A percentile compares a stretch with the other conserved stretches of the same genome.
Evolutionary conservation across 30 jellyfish, hydroid and myxozoan genomes (phyloP).

Genomic region (Nemopilema nomurai): DNA sequence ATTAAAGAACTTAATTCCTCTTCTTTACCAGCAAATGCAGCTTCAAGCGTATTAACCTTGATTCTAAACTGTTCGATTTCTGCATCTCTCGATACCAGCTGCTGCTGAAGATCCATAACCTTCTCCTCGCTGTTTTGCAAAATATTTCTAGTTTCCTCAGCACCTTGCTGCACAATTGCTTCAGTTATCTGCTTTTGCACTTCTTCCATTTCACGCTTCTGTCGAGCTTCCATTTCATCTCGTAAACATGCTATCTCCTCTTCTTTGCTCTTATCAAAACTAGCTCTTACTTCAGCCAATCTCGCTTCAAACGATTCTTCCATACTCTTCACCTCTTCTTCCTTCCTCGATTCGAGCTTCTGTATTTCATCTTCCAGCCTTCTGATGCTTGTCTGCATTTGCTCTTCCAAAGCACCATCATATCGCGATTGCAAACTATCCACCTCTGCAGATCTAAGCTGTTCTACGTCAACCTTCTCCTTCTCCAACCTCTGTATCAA

Average conservation of each 20-base stretch:
- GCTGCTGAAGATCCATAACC: background rate
- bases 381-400: conserved; percentile 46
- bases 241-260: background rate
- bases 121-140: conserved; percentile 16
- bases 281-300: background rate
- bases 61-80: conserved; percentile 10
- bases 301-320: conserved; percentile 14
- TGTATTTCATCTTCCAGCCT: conserved; percentile 19
- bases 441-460: conserved; percentile 28
- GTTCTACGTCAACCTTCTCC: conserved; percentile 1
- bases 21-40: background rate
- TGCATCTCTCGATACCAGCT: background rate
- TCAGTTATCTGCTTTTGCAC: conserved; percentile 29
- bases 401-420: conserved; percentile 39
- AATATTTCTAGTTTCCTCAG: conserved; percentile 4
- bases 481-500: conserved; percentile 64
- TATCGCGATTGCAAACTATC: conserved; percentile 61
- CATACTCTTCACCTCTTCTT: conserved; percentile 9
- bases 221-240: conserved; percentile 7
- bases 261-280: conserved; percentile 2
- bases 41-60: background rate
- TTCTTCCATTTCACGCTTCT: conserved; percentile 7
- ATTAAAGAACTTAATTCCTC: conserved; percentile 1
- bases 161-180: conserved; percentile 15
- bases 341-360: conserved; percentile 45